A percentile compares a stretch with the other conserved stretches of the same genome.
Conservation (phyloP, 2,888 invertebrate species). For the Tryphoninae sp. region DNA sequence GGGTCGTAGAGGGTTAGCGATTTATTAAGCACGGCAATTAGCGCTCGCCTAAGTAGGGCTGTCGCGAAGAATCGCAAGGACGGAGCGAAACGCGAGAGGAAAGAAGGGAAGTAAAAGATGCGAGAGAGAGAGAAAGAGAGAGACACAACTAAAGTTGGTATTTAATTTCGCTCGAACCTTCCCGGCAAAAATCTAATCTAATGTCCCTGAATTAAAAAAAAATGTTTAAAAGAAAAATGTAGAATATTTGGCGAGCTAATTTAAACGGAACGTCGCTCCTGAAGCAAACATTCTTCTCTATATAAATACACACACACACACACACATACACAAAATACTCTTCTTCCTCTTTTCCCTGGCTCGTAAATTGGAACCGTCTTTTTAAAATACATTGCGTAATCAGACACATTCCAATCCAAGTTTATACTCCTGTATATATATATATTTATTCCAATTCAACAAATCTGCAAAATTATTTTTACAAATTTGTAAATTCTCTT, state of each 20-base stretch:
- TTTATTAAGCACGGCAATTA: slow-evolving; percentile 65
- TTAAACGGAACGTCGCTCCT: slow-evolving; percentile 45
- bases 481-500: background rate
- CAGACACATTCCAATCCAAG: background rate
- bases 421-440: background rate
- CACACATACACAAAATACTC: background rate
- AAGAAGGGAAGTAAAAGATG: background rate
- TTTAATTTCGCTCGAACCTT: slow-evolving; percentile 44
- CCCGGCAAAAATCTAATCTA: slow-evolving; percentile 62
- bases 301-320: background rate
- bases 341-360: background rate
- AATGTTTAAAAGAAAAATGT: slow-evolving; percentile 65
- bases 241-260: slow-evolving; percentile 49
- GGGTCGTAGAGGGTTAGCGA: slow-evolving; percentile 39
- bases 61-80: slow-evolving; percentile 12
- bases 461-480: background rate
- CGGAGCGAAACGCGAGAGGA: slow-evolving; percentile 24
- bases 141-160: slow-evolving; percentile 24
- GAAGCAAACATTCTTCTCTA: background rate
- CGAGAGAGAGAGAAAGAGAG: slow-evolving; percentile 10
- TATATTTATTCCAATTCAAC: background rate
- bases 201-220: slow-evolving; percentile 65
- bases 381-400: slow-evolving; percentile 38
- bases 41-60: slow-evolving; percentile 31
- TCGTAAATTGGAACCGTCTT: slow-evolving; percentile 27